Evolutionary conservation across 2,113 vertebrate species (phyloP), one percentile per base, ranked within the genome.

Genomic region (Aphyosemion australe): DNA sequence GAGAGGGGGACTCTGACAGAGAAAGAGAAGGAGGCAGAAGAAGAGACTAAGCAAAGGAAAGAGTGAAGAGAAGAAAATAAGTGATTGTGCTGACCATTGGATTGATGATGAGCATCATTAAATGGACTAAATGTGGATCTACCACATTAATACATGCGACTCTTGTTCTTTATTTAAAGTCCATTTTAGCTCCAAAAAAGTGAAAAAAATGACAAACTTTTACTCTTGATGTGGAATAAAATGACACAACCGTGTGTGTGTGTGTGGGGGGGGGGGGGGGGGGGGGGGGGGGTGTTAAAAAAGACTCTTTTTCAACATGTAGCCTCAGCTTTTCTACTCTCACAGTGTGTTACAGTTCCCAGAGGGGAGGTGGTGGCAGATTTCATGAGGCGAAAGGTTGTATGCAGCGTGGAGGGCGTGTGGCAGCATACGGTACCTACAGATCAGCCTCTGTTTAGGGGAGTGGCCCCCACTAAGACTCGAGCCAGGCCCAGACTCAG

Each of bases 401-500:
- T 68, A 68, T 65, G 74, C 84, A 74, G 84, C 76, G 79, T 79
- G 81, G 74, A 72, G 76, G 79, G 88, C 72, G 79, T 85, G 88
- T 76, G 84, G 79, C 39, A 47, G 74, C 85, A 78, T 78, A 84
- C 80, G 74, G 72, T 81, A 90, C 87, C 90, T 90, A 90, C 82
- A 92, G 83, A 89, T 90, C 87, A 79, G 73, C 78, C 85, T 90
- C 83, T 88, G 79, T 88, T 87, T 84, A 88, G 84, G 82, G 85
- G 89, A 87, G 87, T 88, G 87, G 87, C 86, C 84, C 53, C 89
- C 85, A 83, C 84, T 83, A 65, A 94, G 90, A 90, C 93, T 93
- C 93, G 85, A 83, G 79, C 80, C 51, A 60, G 82, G 87, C 82
- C 84, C 12, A 86, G 82, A 82, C 77, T 76, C 65, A 85, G 78